Base-by-base conservation (phyloP, 2,113 vertebrate genomes). In the Brienomyrus brachyistius region DNA sequence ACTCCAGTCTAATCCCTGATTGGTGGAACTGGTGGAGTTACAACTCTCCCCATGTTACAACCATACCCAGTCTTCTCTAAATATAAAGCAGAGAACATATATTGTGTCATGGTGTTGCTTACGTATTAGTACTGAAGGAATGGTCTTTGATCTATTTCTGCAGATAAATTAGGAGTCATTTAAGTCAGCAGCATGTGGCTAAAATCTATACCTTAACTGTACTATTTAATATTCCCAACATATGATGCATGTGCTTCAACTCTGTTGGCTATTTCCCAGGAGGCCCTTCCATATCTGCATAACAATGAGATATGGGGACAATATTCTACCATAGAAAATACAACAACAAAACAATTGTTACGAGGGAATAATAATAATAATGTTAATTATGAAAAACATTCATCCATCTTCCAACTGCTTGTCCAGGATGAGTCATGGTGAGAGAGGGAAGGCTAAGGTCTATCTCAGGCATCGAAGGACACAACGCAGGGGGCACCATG, bases 1-100 rank as follows among this genome's bases (percentile, higher is more conserved):
- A 77, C 70, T 89, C 27, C 48, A 82, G 51, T 89, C 70, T 89
- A 85, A 89, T 51, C 77, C n/a, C 70, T 89, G 80, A 85, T 43
- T 89, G 89, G n/a, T 89, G 89, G 40, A 83, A 89, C 27, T 86
- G 45, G 40, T 66, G 54, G 56, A 31, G 56, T 50, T 87, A 74
- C 56, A 86, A 66, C 54, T 86, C 43, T 90, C 21, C 21, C 21
- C 21, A 59, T 89, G 82, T 86, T 89, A 86, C 89, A 85, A 54
- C 89, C 89, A 56, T 56, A 56, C 54, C 19, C 54, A 56, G 19
- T 62, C 2, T 23, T 4, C 23, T 8, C 2, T 62, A n/a, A 23
- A 62, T 62, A n/a, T 9, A 23, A n/a, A n/a, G 23, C 9, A 31
- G 9, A 40, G 40, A 40, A 40, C 40, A 40, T 13, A 70, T 27